A percentile compares a stretch with the other conserved stretches of the same genome.
phyloP scores from a whole-genome alignment of 2,113 vertebrate genomes.

The Speoplatyrhinus poulsoni region DNA sequence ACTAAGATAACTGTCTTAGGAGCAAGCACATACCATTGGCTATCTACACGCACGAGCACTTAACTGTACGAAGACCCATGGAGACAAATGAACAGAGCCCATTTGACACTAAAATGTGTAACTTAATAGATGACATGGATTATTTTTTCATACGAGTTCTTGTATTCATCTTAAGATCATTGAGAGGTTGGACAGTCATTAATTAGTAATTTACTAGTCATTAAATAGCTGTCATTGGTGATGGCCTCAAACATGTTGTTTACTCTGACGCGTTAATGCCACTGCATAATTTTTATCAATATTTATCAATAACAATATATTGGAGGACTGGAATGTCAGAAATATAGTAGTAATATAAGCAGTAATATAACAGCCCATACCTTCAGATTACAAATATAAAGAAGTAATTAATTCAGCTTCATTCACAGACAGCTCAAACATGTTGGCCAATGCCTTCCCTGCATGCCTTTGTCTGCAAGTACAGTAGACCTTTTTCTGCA shows the following conservation, averaged over 20 bases:
- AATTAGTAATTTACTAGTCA: constrained; percentile 16
- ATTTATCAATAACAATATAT: no score
- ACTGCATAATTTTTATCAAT: no score
- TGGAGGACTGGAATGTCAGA: no score
- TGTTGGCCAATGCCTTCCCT: not conserved
- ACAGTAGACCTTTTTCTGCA: constrained; percentile 53
- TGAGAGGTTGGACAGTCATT: constrained; percentile 6
- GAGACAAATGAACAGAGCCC: constrained; percentile 2
- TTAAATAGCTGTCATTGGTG: constrained; percentile 24
- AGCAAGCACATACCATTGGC: constrained; percentile 7
- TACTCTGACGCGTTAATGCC: no score
- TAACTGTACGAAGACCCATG: not conserved
- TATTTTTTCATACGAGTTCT: constrained; percentile 22
- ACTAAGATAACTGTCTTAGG: constrained; percentile 79
- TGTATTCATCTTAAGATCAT: constrained; percentile 4
- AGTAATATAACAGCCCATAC: no score
- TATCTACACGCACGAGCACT: not conserved
- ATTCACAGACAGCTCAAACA: no score
- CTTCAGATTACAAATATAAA: no score
- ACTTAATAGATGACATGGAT: constrained; percentile 7
- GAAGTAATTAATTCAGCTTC: no score
- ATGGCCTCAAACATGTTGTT: not conserved
- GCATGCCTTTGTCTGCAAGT: constrained; percentile 10
- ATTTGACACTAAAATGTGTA: constrained; percentile 27
- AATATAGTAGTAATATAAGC: no score